Evolutionary conservation across 2,797 vertebrate species (phyloP), one percentile per base, ranked within the genome.

Genomic region (Clamator glandarius): DNA sequence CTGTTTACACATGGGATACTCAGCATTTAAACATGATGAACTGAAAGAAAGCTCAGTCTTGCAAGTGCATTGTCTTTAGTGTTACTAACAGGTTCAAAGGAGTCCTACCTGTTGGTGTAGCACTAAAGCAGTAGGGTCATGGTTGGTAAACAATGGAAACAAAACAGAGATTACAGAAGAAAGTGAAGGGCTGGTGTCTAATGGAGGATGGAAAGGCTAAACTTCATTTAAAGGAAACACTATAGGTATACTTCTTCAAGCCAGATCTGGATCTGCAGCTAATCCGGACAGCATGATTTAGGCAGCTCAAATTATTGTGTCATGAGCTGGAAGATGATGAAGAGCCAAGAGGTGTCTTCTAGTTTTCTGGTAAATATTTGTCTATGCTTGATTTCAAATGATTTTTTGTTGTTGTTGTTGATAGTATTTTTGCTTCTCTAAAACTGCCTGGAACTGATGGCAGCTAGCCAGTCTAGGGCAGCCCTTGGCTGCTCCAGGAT

Each of bases 361-460:
- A 51, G 33, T 85, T 84, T 92, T 77, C 55, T 91, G 52, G 35
- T 79, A 89, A 92, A 87, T 80, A 80, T 46, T 92, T 89, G 24
- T 29, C 33, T 70, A 6, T 57, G 16, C 16, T 42, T 81, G 55
- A 36, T 81, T 88, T 84, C 5, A 89, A 84, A 67, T 67, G 2
- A 8, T 46, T 78, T 93, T 31, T 17, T 88, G 72, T 54, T 28
- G 9, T 39, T 39, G 9, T 39, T 39, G 9, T 13, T 72, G 18
- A 35, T 87, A 28, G 5, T 57, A 1, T 77, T 78, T 31, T 62
- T 58, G 46, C 75, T 85, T 87, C 64, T 85, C 33, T 78, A 66
- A 54, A 93, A 84, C 15, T 66, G 42, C 18, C 33, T 84, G 68
- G 26, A 74, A 26, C 11, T 92, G n/a, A 90, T 88, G 73, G n/a